phyloP scores from a whole-genome alignment of 2,113 vertebrate genomes.

The Chloroceryle aenea region DNA sequence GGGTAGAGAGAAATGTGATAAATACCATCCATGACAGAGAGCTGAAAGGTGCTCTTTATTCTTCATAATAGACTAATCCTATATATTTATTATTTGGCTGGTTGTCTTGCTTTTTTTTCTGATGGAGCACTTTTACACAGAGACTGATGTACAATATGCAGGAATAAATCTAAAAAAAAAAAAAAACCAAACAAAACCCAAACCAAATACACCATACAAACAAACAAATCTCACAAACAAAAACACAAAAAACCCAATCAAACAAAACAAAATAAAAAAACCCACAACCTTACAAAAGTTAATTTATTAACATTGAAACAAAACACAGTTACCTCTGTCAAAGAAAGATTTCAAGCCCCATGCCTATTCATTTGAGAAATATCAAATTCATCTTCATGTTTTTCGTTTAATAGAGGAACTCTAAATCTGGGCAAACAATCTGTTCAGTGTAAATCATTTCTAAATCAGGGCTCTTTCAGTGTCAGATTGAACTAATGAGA shows the following conservation, averaged over 20 bases:
- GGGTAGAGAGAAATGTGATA: conserved; percentile 72
- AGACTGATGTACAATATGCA: conserved; percentile 44
- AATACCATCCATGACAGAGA: conserved; percentile 68
- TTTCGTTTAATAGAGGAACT: conserved; percentile 50
- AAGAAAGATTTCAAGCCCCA: conserved; percentile 37
- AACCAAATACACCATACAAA: not conserved
- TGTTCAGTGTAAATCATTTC: conserved; percentile 52
- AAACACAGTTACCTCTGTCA: conserved; percentile 62
- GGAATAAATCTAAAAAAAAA: conserved; percentile 26
- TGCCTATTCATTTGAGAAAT: conserved; percentile 58
- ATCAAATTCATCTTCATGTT: conserved; percentile 56
- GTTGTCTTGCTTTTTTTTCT: conserved; percentile 52
- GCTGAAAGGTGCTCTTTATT: conserved; percentile 79
- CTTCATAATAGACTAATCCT: conserved; percentile 79
- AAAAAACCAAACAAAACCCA: too few species aligned
- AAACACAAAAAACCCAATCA: not conserved
- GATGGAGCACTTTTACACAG: conserved; percentile 40
- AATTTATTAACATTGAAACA: conserved; percentile 68
- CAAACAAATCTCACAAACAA: too few species aligned
- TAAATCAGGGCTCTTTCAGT: conserved; percentile 19
- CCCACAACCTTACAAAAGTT: not conserved
- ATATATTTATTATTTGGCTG: conserved; percentile 69
- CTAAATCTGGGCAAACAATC: conserved; percentile 59
- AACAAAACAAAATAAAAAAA: not conserved
- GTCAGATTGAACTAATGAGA: conserved; percentile 59